A percentile compares a stretch with the other conserved stretches of the same genome.
Conservation (phyloP, 2,888 invertebrate species). For the Tridacna crocea region DNA sequence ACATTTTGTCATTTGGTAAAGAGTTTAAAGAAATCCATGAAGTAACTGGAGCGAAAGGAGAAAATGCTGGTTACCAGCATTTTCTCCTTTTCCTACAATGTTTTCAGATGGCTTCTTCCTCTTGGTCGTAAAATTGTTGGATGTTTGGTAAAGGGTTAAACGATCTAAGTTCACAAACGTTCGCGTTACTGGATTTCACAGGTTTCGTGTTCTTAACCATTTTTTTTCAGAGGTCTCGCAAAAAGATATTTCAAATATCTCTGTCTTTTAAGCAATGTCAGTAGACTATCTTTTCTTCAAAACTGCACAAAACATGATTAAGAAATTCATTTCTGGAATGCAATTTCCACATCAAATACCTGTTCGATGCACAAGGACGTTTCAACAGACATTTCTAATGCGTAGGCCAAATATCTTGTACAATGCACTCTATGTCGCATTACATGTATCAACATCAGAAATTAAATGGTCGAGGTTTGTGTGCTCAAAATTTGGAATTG, state of each 20-base stretch:
- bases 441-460: too few species aligned
- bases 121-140: neutral
- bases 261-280: neutral
- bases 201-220: neutral
- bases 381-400: too few species aligned
- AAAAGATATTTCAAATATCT: neutral
- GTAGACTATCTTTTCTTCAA: neutral
- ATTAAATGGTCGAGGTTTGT: too few species aligned
- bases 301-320: neutral
- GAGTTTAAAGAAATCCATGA: too few species aligned
- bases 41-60: too few species aligned
- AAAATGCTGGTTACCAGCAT: conserved; percentile 1
- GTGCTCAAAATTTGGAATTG: too few species aligned
- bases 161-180: too few species aligned
- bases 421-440: too few species aligned
- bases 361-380: too few species aligned
- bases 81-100: neutral
- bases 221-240: neutral
- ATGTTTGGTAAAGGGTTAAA: neutral
- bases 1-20: too few species aligned
- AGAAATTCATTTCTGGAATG: neutral
- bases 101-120: neutral
- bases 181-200: too few species aligned
- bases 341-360: neutral
- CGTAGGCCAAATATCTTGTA: too few species aligned